A percentile compares a stretch with the other conserved stretches of the same genome.
Evolutionary conservation across 2,797 vertebrate species (phyloP).

Genomic region (Corythornis leucogaster): DNA sequence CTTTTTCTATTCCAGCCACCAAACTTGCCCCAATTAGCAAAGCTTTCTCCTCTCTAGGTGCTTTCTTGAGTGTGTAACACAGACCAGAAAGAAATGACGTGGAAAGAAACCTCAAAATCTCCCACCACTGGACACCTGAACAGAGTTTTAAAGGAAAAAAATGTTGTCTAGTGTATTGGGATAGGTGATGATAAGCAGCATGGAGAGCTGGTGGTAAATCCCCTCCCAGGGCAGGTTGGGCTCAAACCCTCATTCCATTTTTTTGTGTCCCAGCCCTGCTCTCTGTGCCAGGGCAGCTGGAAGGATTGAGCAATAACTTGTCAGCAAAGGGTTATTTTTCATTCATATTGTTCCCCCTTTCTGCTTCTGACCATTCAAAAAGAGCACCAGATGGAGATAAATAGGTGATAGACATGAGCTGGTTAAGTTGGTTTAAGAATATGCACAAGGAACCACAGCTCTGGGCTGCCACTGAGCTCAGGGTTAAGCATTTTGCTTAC

Average conservation of each 20-base stretch:
- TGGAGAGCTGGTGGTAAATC: background rate
- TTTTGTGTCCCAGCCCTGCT: background rate
- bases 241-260: background rate
- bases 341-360: background rate
- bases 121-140: background rate
- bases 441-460: accelerated
- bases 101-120: background rate
- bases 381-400: background rate
- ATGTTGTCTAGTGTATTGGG: background rate
- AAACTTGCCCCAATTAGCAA: constrained; percentile 77
- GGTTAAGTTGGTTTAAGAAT: background rate
- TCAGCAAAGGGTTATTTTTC: background rate
- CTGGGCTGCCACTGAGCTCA: background rate
- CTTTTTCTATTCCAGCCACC: constrained; percentile 78
- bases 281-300: background rate
- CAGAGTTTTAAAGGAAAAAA: background rate
- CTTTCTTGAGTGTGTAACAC: background rate
- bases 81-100: background rate
- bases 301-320: background rate
- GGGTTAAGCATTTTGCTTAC: background rate
- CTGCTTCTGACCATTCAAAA: background rate
- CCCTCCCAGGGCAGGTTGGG: background rate
- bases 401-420: background rate
- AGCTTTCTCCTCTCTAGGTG: constrained; percentile 80
- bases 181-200: background rate